Conservation (phyloP, 2,888 invertebrate genomes). For the Tenthredo distinguenda region DNA sequence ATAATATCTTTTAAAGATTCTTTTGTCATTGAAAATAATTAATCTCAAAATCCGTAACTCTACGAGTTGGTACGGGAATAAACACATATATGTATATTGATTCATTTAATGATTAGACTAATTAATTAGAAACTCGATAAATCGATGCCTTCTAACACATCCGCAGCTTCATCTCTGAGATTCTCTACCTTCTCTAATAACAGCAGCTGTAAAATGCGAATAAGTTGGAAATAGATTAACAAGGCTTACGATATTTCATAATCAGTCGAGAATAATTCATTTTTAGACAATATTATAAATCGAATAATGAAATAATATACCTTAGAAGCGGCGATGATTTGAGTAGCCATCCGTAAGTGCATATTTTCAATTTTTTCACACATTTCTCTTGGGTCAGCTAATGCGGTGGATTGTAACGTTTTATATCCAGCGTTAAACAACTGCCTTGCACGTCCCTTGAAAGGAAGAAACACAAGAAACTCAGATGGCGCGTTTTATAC, state of each 20-base stretch:
- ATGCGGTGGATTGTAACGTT: conserved; percentile 88
- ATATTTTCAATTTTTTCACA: conserved; percentile 85
- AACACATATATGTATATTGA: neutral
- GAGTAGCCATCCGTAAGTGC: conserved; percentile 86
- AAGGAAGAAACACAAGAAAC: conserved; percentile 34
- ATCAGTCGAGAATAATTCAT: neutral
- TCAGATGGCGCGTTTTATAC: neutral
- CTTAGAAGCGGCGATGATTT: conserved; percentile 93
- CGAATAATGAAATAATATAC: conserved; percentile 76
- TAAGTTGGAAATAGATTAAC: neutral
- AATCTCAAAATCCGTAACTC: neutral
- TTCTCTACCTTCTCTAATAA: conserved; percentile 93
- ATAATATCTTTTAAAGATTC: conserved; percentile 20
- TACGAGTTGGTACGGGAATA: neutral
- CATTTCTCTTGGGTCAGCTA: conserved; percentile 84
- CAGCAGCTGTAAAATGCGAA: conserved; percentile 83
- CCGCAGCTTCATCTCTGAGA: conserved; percentile 91
- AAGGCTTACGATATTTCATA: neutral
- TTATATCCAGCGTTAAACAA: conserved; percentile 91
- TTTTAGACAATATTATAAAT: neutral
- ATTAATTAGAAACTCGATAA: conserved; percentile 11
- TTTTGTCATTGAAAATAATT: conserved; percentile 5
- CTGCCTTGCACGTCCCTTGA: conserved; percentile 90
- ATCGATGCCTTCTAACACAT: conserved; percentile 82
- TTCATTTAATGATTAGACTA: neutral